Evolutionary conservation across 2,888 invertebrate species (phyloP).

Genomic region (Didymodactylos carnosus): DNA sequence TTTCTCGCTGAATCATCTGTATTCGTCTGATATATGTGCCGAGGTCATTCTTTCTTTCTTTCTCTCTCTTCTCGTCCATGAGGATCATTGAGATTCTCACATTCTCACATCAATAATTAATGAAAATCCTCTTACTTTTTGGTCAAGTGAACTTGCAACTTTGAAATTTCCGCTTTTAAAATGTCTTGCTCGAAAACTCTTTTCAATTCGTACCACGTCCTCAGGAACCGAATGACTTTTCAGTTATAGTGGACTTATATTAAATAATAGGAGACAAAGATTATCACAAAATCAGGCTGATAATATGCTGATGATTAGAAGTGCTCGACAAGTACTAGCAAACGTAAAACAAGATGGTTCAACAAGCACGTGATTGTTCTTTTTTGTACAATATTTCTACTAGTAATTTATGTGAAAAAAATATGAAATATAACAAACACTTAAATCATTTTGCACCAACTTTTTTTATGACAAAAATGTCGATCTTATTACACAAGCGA

Average conservation of each 20-base stretch:
- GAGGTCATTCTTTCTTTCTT: too few species aligned
- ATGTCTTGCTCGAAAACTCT: neutral
- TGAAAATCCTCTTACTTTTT: neutral
- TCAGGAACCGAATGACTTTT: neutral
- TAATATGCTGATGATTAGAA: neutral
- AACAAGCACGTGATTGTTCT: neutral
- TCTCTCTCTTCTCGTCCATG: too few species aligned
- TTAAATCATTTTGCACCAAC: neutral
- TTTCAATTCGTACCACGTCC: neutral
- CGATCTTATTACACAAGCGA: neutral
- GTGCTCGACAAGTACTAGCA: neutral
- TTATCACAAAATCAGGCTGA: neutral
- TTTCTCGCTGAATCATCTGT: too few species aligned
- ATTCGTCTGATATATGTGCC: too few species aligned
- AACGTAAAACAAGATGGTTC: neutral
- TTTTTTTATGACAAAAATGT: neutral
- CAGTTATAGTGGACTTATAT: neutral
- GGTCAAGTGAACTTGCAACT: neutral
- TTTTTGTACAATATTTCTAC: neutral
- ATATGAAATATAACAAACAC: neutral
- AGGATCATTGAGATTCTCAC: too few species aligned
- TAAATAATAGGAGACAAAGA: neutral
- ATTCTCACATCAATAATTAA: neutral
- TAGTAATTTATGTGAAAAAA: neutral
- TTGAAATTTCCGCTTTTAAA: neutral